A percentile compares a stretch with the other conserved stretches of the same genome.
Evolutionary conservation across 92 coral and sea anemone species (phyloP).

Genomic region (Palythoa caribaeorum): DNA sequence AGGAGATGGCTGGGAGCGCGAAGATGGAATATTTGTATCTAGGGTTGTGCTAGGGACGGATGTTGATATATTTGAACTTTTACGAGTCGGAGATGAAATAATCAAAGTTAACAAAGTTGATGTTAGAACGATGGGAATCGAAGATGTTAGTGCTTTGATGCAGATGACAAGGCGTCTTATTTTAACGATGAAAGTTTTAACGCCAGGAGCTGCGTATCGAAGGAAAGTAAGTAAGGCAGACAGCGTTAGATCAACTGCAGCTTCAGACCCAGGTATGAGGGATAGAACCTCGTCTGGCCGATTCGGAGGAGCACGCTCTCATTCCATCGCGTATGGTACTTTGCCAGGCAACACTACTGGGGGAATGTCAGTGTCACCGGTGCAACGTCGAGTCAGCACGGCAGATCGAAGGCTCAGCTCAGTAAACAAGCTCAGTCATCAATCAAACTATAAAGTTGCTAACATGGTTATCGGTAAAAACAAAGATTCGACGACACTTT

Average conservation of each 20-base stretch:
- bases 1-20: conserved; percentile 99
- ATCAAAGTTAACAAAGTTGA: conserved; percentile 97
- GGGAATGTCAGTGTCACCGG: conserved; percentile 39
- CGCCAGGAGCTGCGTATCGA: conserved; percentile 86
- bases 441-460: conserved; percentile 95
- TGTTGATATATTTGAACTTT: conserved; percentile 95
- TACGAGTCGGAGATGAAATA: conserved; percentile 98
- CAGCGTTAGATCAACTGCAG: conserved; percentile 58
- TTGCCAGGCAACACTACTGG: conserved; percentile 64
- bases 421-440: conserved; percentile 79
- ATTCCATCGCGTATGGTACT: conserved; percentile 72
- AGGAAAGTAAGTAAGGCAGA: conserved; percentile 76
- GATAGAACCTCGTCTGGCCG: conserved; percentile 23
- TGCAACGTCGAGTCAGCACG: conserved; percentile 52
- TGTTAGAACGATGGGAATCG: conserved; percentile 92
- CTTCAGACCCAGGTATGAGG: conserved; percentile 57
- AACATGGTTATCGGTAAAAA: conserved; percentile 95
- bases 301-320: conserved; percentile 22
- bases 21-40: conserved; percentile 96
- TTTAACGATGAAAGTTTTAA: conserved; percentile 94
- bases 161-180: conserved; percentile 97
- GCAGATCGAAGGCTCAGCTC: conserved; percentile 72
- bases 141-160: conserved; percentile 99
- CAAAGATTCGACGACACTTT: conserved; percentile 71
- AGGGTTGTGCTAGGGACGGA: conserved; percentile 98